Evolutionary conservation across 2,113 vertebrate genomes (phyloP), one percentile per base, ranked within the genome.

Genomic region (Podiceps cristatus): DNA sequence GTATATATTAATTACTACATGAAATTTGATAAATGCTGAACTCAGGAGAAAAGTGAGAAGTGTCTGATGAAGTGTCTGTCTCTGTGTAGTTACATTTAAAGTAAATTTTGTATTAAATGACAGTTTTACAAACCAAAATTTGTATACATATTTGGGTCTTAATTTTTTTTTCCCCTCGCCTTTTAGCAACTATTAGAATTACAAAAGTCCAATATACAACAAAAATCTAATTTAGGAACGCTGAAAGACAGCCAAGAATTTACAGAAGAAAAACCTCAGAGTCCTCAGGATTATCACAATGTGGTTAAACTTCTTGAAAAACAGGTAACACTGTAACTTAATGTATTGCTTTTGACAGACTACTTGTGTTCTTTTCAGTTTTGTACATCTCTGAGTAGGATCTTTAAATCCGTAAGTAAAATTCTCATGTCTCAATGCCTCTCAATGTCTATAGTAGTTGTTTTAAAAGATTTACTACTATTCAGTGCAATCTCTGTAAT

Each of bases 301-400:
- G 91, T 99, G 78, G 97, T 98, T 44, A 98, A 98, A n/a, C 98
- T 98, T 85, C 97, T 99, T 17, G 98, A 98, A 86, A 98, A 98
- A 55, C 99, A 99, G 99, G 99, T 99, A 90, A 69, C 91, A 40
- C 9, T 44, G 11, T 95, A 78, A 50, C 63, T 33, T 86, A 44
- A 53, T 45, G 20, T 69, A 31, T 58, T 47, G 29, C 27, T 68
- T 80, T 89, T 86, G 47, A 67, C 31, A 68, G 44, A 45, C 55
- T 76, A 9, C 20, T 84, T 69, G 13, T 58, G 27, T 68, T 76
- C 20, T 63, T 73, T 80, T 50, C 6, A 18, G 45, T 86, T 86
- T 71, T 77, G 3, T 72, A 47, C 12, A 16, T 60, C 23, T 88
- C 33, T 29, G 5, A 79, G 27, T 31, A 69, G 28, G 23, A 74